These are phyloP conservation scores for Oreochromis grahami DNA, from an alignment of 2,797 vertebrate species.

Conservation along the genomic window DNA sequence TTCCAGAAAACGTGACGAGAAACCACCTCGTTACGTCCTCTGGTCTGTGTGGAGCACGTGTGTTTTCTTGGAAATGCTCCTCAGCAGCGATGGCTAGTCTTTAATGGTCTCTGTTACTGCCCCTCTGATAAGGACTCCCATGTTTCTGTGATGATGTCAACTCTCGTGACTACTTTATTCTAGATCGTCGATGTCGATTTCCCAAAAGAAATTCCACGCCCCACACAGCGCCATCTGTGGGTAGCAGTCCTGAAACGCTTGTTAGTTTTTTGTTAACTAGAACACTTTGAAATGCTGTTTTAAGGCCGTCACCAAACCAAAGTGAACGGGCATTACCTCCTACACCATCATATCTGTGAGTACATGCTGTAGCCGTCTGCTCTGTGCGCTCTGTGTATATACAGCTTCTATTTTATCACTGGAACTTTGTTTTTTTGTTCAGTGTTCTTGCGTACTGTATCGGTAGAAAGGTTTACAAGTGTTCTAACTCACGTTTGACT, in stretches of 20 bases:
- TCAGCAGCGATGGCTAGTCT: not conserved
- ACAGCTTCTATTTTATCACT: slow-evolving; percentile 43
- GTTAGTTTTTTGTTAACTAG: not conserved
- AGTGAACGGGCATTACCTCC: slow-evolving; percentile 48
- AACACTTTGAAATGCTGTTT: not conserved
- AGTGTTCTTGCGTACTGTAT: slow-evolving; percentile 60
- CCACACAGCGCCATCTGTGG: not conserved
- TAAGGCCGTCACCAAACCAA: slow-evolving; percentile 38
- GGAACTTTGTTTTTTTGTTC: slow-evolving; percentile 30
- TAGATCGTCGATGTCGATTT: not conserved
- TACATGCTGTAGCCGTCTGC: not conserved
- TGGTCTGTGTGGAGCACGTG: not conserved
- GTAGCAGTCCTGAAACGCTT: not conserved
- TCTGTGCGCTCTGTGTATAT: not conserved
- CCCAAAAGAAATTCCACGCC: not conserved
- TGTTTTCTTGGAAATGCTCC: not conserved
- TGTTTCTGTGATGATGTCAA: not conserved
- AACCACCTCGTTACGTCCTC: not conserved
- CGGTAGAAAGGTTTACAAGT: slow-evolving; percentile 67
- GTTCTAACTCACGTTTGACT: slow-evolving; percentile 18
- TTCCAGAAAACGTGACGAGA: not conserved
- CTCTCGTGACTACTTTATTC: not conserved
- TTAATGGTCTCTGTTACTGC: not conserved
- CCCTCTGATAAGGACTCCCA: accelerated
- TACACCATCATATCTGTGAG: not conserved